Percentiles rank a stretch among this genome's conserved stretches.
These are phyloP conservation scores for Neodon shergylaensis DNA, from an alignment of 2,113 vertebrate species.

Conservation along the genomic window DNA sequence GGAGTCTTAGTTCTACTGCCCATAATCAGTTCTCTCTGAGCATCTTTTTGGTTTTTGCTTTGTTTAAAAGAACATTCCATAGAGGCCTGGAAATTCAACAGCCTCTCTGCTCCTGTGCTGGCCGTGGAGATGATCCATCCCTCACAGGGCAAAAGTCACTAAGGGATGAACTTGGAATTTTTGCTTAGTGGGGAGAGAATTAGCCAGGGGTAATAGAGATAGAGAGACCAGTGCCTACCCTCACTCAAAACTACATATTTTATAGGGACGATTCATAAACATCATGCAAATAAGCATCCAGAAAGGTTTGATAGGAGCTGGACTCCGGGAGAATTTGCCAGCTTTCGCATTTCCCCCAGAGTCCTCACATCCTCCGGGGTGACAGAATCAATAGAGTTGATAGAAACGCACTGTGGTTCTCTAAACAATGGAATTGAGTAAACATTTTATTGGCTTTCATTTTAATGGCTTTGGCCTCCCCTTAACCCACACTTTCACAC, in stretches of 20 bases:
- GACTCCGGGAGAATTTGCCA: neutral
- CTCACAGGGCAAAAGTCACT: neutral
- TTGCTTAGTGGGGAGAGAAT: neutral
- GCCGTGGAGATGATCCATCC: neutral
- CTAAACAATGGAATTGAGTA: constrained; percentile 32
- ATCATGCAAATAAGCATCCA: constrained; percentile 10
- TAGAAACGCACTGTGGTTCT: constrained; percentile 1
- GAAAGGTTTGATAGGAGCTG: neutral
- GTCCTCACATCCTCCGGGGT: neutral
- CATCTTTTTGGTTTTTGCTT: neutral
- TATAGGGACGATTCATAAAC: neutral
- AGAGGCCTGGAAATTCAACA: neutral
- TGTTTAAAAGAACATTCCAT: neutral
- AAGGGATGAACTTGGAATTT: neutral
- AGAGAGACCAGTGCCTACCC: neutral
- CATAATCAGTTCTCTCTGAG: neutral
- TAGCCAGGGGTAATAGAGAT: neutral
- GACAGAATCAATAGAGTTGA: neutral
- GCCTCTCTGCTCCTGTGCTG: neutral
- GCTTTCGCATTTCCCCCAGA: neutral
- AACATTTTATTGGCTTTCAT: constrained; percentile 2
- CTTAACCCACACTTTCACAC: neutral
- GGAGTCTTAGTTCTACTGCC: neutral
- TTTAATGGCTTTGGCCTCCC: neutral
- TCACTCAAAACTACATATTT: neutral